These are phyloP conservation scores for Ooceraea biroi DNA, from an alignment of 1,140 invertebrate species.

Conservation along the genomic window DNA sequence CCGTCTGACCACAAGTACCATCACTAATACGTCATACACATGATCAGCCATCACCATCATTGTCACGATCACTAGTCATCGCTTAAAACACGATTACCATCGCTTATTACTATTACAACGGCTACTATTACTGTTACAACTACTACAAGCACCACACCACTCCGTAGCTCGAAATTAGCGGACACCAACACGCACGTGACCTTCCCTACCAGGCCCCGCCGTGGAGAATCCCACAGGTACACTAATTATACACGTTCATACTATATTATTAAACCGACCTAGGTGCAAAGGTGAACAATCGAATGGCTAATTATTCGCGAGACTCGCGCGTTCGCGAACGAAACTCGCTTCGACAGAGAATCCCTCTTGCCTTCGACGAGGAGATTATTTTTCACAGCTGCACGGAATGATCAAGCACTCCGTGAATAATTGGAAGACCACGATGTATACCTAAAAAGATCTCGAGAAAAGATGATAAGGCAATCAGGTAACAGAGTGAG, in stretches of 20 bases:
- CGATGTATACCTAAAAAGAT: too few species aligned
- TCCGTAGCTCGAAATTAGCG: conserved; percentile 56
- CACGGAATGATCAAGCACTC: too few species aligned
- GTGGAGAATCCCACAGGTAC: conserved; percentile 82
- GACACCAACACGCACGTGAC: conserved; percentile 65
- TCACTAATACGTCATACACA: conserved; percentile 60
- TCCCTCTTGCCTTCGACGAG: neutral
- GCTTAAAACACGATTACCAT: conserved; percentile 70
- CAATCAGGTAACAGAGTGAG: too few species aligned
- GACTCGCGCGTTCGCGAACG: neutral
- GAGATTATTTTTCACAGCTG: neutral
- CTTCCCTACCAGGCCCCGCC: conserved; percentile 68
- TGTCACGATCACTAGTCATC: conserved; percentile 70
- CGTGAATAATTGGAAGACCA: too few species aligned
- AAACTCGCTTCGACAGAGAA: neutral
- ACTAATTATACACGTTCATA: conserved; percentile 71
- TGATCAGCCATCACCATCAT: conserved; percentile 64
- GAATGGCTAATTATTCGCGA: neutral
- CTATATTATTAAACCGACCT: conserved; percentile 20
- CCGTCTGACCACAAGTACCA: conserved; percentile 63
- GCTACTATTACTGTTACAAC: conserved; percentile 73
- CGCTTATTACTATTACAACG: conserved; percentile 71
- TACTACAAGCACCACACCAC: conserved; percentile 66
- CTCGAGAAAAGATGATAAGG: neutral
- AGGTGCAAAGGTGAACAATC: neutral